Conservation (phyloP, 2,113 vertebrate species). For the Crotophaga sulcirostris region DNA sequence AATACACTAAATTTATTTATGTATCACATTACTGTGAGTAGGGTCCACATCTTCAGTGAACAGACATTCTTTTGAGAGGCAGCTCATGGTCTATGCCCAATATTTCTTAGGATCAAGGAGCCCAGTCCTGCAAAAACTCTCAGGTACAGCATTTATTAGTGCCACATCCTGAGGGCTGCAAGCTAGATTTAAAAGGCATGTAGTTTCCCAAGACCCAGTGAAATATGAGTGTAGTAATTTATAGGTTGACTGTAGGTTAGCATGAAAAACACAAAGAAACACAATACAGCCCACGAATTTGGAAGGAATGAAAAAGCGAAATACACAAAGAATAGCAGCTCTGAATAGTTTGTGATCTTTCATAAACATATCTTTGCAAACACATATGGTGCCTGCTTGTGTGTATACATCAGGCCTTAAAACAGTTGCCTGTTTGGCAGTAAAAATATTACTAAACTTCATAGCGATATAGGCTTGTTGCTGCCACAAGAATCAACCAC, state of each 20-base stretch:
- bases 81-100: not conserved
- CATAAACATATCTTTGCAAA: not conserved
- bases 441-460: not conserved
- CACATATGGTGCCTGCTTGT: not conserved
- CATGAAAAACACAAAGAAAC: not conserved
- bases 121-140: not conserved
- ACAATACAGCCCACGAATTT: not conserved
- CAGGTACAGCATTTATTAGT: not conserved
- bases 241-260: not conserved
- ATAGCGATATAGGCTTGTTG: not conserved
- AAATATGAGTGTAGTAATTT: not conserved
- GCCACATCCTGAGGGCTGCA: not conserved
- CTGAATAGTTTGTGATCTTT: not conserved
- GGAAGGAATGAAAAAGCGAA: not conserved
- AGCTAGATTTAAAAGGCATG: not conserved
- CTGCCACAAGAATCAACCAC: accelerated
- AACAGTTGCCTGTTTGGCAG: not conserved
- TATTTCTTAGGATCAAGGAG: not conserved
- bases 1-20: not conserved
- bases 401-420: not conserved
- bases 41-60: not conserved
- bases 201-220: not conserved
- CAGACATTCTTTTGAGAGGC: not conserved
- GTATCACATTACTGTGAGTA: not conserved
- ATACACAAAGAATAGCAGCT: accelerated